These are phyloP conservation scores for Coenonympha glycerion DNA, from an alignment of 2,888 invertebrate species.

Conservation along the genomic window DNA sequence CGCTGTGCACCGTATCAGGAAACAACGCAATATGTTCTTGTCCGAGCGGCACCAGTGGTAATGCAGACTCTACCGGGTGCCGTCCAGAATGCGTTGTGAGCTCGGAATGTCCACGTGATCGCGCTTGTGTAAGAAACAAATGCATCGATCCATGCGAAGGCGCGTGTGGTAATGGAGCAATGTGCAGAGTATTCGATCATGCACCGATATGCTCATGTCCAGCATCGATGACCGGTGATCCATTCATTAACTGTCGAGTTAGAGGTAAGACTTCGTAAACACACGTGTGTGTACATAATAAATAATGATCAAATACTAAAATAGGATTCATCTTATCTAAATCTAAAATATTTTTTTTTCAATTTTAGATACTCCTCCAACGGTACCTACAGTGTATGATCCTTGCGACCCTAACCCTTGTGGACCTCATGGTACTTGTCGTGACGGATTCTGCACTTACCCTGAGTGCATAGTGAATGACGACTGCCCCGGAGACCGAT, in stretches of 20 bases:
- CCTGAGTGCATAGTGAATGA: conserved; percentile 92
- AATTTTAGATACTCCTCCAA: conserved; percentile 39
- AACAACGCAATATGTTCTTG: conserved; percentile 84
- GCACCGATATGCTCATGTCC: conserved; percentile 87
- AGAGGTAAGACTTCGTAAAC: conserved; percentile 39
- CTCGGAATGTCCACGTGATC: conserved; percentile 85
- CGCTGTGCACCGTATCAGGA: conserved; percentile 77
- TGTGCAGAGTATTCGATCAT: conserved; percentile 78
- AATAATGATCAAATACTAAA: too few relatives aligned
- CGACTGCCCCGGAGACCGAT: conserved; percentile 87
- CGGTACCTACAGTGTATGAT: conserved; percentile 58
- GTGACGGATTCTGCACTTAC: conserved; percentile 80
- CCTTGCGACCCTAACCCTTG: conserved; percentile 84
- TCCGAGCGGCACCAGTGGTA: conserved; percentile 83
- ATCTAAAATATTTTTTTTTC: not conserved
- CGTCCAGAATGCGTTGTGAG: conserved; percentile 89
- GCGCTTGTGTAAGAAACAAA: conserved; percentile 85
- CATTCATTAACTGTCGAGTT: conserved; percentile 81
- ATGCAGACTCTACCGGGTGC: conserved; percentile 84
- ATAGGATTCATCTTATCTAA: not conserved
- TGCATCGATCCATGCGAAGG: conserved; percentile 89
- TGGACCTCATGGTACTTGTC: conserved; percentile 81
- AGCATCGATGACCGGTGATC: conserved; percentile 83
- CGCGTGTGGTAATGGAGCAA: conserved; percentile 85
- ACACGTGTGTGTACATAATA: not conserved